A percentile compares a stretch with the other conserved stretches of the same genome.
phyloP scores from a whole-genome alignment of 2,888 invertebrate species.

The Eulithis prunata region DNA sequence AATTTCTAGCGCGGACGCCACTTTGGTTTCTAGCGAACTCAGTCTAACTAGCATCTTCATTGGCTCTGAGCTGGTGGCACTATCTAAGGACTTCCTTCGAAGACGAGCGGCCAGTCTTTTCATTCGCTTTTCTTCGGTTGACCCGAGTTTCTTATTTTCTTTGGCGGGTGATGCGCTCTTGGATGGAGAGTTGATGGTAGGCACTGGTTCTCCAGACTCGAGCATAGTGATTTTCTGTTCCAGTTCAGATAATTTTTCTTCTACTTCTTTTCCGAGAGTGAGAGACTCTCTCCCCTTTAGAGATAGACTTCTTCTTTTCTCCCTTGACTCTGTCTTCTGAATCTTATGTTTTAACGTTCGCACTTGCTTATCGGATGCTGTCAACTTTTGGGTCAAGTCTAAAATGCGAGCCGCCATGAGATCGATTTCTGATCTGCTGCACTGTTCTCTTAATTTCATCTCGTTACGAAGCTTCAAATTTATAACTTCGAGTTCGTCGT shows the following conservation, averaged over 20 bases:
- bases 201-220: conserved; percentile 80
- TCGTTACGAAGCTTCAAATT: conserved; percentile 90
- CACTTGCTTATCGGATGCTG: conserved; percentile 92
- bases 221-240: conserved; percentile 90
- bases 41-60: conserved; percentile 91
- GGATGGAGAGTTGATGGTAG: conserved; percentile 76
- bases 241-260: conserved; percentile 92
- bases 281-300: conserved; percentile 93
- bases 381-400: conserved; percentile 92
- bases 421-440: conserved; percentile 88
- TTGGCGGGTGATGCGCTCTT: conserved; percentile 83
- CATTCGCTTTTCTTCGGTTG: conserved; percentile 78
- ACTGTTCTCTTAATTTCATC: conserved; percentile 86
- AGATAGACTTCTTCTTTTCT: conserved; percentile 91
- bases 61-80: conserved; percentile 90
- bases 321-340: conserved; percentile 89
- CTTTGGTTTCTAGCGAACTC: conserved; percentile 90
- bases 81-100: conserved; percentile 90
- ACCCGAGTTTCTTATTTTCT: conserved; percentile 81
- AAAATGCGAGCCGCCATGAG: conserved; percentile 93
- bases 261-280: conserved; percentile 92
- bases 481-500: conserved; percentile 92
- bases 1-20: conserved; percentile 84
- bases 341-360: conserved; percentile 91
- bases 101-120: conserved; percentile 83